These are phyloP conservation scores for Premnoplex brunnescens DNA, from an alignment of 2,797 vertebrate genomes.

Conservation along the genomic window DNA sequence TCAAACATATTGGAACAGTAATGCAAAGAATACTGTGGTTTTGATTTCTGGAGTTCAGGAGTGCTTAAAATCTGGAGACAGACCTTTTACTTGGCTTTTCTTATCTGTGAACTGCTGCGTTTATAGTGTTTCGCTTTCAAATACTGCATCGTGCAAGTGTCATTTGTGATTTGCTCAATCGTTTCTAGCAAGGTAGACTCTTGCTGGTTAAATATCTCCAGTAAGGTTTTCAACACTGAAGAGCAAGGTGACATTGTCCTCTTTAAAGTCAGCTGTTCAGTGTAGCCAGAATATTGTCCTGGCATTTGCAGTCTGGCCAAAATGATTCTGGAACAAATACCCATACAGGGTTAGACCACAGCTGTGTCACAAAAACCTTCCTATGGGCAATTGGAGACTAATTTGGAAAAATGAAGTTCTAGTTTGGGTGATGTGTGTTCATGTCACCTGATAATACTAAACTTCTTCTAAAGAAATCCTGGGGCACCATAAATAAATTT, in stretches of 20 bases:
- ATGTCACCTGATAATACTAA: not conserved
- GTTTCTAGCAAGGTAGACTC: not conserved
- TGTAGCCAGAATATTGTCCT: not conserved
- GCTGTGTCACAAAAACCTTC: not conserved
- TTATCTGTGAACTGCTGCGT: not conserved
- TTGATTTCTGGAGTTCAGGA: not conserved
- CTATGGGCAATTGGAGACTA: not conserved
- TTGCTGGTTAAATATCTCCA: not conserved
- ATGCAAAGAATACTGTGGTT: not conserved
- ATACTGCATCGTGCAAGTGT: fast-evolving
- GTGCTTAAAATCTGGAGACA: not conserved
- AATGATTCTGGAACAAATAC: not conserved
- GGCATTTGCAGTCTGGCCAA: not conserved
- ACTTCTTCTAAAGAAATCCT: not conserved
- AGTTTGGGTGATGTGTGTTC: not conserved
- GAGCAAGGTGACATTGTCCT: not conserved
- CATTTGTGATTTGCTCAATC: not conserved
- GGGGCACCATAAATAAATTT: not conserved
- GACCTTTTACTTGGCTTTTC: not conserved
- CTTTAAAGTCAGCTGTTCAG: not conserved
- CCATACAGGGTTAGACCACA: not conserved
- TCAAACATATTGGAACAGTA: not conserved
- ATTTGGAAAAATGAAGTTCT: not conserved
- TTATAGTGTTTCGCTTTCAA: not conserved
- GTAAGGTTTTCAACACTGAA: not conserved